Evolutionary conservation across 2,888 invertebrate genomes (phyloP).

Genomic region (Brachyptera putata): DNA sequence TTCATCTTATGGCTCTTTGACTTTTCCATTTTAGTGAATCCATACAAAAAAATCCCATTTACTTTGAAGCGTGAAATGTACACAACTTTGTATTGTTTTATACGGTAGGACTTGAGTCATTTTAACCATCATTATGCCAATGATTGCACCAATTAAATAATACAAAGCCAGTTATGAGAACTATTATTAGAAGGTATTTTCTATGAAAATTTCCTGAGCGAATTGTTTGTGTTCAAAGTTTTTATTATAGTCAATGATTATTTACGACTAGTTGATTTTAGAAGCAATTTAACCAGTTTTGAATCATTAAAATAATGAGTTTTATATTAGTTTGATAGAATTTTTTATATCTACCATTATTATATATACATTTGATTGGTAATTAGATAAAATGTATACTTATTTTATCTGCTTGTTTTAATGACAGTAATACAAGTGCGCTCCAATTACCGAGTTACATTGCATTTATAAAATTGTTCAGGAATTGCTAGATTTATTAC

Average conservation of each 20-base stretch:
- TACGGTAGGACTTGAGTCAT: neutral
- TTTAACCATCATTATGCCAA: neutral
- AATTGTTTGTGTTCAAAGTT: neutral
- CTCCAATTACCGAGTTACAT: too few relatives aligned
- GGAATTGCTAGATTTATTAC: too few relatives aligned
- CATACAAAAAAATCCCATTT: neutral
- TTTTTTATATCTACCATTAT: too few relatives aligned
- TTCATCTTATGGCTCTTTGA: too few relatives aligned
- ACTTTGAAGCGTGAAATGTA: neutral
- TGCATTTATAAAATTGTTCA: too few relatives aligned
- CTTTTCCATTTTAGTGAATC: constrained; percentile 8
- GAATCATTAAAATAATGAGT: neutral
- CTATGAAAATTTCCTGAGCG: neutral
- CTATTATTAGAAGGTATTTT: neutral
- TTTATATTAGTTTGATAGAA: neutral
- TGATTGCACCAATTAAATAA: constrained; percentile 1
- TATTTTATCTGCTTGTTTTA: neutral
- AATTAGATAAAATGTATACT: constrained; percentile 5
- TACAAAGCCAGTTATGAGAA: neutral
- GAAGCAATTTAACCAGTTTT: constrained; percentile 3
- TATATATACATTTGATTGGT: constrained; percentile 1
- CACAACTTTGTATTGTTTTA: neutral
- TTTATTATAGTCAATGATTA: neutral
- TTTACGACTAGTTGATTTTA: neutral
- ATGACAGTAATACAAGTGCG: neutral